phyloP scores from a whole-genome alignment of 2,113 vertebrate genomes.

The Ploceus nigricollis region DNA sequence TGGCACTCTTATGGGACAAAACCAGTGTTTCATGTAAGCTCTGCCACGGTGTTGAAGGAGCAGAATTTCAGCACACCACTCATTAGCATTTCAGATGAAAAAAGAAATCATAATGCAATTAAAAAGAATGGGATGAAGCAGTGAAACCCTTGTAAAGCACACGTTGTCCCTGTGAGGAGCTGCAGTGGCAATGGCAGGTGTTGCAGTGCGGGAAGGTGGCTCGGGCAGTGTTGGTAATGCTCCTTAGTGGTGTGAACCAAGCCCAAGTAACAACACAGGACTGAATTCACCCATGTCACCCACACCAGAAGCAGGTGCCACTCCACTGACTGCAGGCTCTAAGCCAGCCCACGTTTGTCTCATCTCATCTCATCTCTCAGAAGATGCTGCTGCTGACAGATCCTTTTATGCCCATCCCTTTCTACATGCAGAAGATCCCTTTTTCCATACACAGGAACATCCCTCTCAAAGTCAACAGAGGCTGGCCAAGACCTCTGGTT shows the following conservation, averaged over 20 bases:
- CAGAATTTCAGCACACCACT: background rate
- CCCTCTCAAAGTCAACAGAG: background rate
- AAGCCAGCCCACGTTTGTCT: background rate
- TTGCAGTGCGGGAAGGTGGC: background rate
- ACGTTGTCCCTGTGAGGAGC: background rate
- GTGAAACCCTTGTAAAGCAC: background rate
- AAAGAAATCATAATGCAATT: background rate
- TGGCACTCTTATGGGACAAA: background rate
- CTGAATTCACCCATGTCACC: background rate
- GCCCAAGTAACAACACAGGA: background rate
- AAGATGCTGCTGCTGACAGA: background rate
- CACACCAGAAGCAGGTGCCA: background rate
- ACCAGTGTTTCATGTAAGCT: background rate
- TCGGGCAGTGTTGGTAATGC: background rate
- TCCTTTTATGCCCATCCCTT: background rate
- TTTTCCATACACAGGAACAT: background rate
- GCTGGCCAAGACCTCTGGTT: background rate
- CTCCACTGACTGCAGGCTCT: background rate
- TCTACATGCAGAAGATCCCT: background rate
- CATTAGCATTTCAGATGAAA: background rate
- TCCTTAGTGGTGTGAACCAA: background rate
- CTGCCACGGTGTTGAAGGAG: background rate
- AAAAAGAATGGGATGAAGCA: background rate
- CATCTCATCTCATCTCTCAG: background rate
- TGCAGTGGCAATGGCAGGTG: background rate